Evolutionary conservation across 2,888 invertebrate species (phyloP), one percentile per base, ranked within the genome.

Genomic region (Meiosimyza decipiens): DNA sequence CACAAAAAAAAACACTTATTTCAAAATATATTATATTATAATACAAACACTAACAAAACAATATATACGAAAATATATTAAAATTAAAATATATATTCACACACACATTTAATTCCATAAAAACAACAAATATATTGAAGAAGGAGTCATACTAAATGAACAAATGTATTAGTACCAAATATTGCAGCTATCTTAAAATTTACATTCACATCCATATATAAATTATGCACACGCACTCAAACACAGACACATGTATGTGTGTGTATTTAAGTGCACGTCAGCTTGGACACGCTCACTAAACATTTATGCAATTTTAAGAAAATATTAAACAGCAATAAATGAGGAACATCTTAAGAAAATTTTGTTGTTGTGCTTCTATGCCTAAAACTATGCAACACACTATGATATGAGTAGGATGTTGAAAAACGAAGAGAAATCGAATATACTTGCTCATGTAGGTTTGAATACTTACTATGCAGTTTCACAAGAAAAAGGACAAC

Each of bases 261-360:
- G 51, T 9, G 22, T 66, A 13, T n/a, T 13, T 9, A 40, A 15
- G 6, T n/a, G 4, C n/a, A 15, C 16, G 9, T 16, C 33, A n/a
- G 28, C 12, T 33, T 62, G 16, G n/a, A 62, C 18, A 64, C 13
- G 40, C 64, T 64, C 22, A 18, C 22, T 15, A 64, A 64, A 64
- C 64, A 28, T 64, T 64, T 50, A 51, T 54, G 62, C 28, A 62
- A 70, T 70, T 70, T 70, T 54, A 70, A 70, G 70, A 70, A 70
- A 70, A 63, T 63, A 62, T 70, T 70, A 54, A 70, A 54, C 52
- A 70, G 62, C 62, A 70, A 40, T 40, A 40, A 40, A 40, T 40
- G 40, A 40, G 40, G 40, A 40, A 40, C 40, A 40, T 70, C 70
- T 70, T 70, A 70, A 70, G 70, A 70, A 70, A 70, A 62, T 22